A percentile compares a stretch with the other conserved stretches of the same genome.
These are phyloP conservation scores for Empis livida DNA, from an alignment of 2,888 invertebrate species.

Conservation along the genomic window DNA sequence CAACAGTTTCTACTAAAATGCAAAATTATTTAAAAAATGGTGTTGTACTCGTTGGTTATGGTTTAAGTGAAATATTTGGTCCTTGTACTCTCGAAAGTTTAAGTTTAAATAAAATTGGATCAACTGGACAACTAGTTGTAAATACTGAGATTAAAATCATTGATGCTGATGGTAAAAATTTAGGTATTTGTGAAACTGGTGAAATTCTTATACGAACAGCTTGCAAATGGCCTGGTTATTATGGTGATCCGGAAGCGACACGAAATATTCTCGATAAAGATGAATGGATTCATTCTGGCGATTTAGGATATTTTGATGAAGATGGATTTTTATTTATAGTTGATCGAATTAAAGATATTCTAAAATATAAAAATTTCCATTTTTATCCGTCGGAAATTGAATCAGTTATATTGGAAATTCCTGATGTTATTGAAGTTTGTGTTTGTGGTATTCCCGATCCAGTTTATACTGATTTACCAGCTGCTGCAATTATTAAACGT, in stretches of 20 bases:
- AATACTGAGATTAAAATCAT: constrained; percentile 25
- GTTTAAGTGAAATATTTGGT: constrained; percentile 15
- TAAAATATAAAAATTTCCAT: constrained; percentile 26
- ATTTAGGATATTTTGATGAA: constrained; percentile 31
- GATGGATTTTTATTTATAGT: constrained; percentile 26
- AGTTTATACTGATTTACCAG: constrained; percentile 27
- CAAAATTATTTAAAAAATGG: constrained; percentile 9
- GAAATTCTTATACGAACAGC: constrained; percentile 25
- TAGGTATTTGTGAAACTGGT: constrained; percentile 24
- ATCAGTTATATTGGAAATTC: constrained; percentile 23
- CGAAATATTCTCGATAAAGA: constrained; percentile 24
- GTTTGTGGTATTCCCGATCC: constrained; percentile 29
- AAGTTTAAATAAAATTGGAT: constrained; percentile 8
- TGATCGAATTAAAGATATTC: constrained; percentile 26
- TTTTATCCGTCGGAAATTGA: constrained; percentile 29
- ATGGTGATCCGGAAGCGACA: constrained; percentile 25
- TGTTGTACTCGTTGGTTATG: constrained; percentile 13
- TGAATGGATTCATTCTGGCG: constrained; percentile 32
- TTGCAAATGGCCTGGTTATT: constrained; percentile 28
- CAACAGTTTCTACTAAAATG: constrained; percentile 11
- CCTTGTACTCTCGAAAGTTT: not conserved
- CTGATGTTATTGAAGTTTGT: constrained; percentile 24
- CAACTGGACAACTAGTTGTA: constrained; percentile 23
- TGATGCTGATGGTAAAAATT: constrained; percentile 22
- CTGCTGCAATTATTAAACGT: constrained; percentile 24